These are phyloP conservation scores for Notamacropus eugenii DNA, from an alignment of 2,797 vertebrate species.

Conservation along the genomic window DNA sequence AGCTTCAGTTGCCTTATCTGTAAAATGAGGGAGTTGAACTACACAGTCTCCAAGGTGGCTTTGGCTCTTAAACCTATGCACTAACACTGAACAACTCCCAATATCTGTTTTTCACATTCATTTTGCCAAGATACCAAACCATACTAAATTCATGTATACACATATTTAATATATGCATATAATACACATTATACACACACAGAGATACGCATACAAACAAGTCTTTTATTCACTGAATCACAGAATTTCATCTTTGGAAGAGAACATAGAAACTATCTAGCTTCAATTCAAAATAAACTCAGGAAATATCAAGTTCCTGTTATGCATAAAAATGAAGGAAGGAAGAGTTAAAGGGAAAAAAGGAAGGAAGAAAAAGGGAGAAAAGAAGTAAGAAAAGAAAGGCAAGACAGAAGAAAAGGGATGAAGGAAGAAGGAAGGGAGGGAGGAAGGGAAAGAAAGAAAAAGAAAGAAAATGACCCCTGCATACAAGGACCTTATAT, in stretches of 20 bases:
- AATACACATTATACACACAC: too few relatives aligned
- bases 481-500: not conserved
- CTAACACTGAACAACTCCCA: not conserved
- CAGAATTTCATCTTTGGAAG: not conserved
- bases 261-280: not conserved
- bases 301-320: not conserved
- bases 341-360: not conserved
- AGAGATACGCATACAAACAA: too few relatives aligned
- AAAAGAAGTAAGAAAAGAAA: not conserved
- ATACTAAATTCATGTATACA: not conserved
- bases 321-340: not conserved
- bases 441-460: not conserved
- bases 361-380: not conserved
- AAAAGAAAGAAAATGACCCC: not conserved
- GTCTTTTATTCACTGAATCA: not conserved
- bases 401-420: too few relatives aligned
- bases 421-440: not conserved
- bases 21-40: not conserved
- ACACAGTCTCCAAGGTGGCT: not conserved
- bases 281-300: not conserved
- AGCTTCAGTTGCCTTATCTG: not conserved
- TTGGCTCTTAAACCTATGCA: not conserved
- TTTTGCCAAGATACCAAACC: not conserved
- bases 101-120: not conserved
- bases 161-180: too few relatives aligned